Evolutionary conservation across 2,113 vertebrate species (phyloP), one percentile per base, ranked within the genome.

Genomic region (Coracopsis vasa): DNA sequence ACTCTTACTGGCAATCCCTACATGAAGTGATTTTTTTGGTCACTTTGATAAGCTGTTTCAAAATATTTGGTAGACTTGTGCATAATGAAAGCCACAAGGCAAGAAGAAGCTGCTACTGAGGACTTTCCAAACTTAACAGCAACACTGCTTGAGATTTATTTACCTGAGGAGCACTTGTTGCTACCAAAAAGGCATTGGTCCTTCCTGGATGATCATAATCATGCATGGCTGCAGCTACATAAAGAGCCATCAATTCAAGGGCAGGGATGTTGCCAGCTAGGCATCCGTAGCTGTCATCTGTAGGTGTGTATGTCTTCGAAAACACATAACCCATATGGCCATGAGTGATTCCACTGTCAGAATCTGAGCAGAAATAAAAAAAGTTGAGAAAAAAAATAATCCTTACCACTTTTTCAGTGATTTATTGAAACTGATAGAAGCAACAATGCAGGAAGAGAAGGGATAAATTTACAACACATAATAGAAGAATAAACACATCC

Each of bases 221-320:
- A 21, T 99, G 99, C 99, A 99, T 99, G 78, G 99, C 99, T 5
- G 99, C 99, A 9, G 99, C 99, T n/a, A 99, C 99, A 11, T 99
- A 99, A 24, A 99, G 97, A 1, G 99, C 99, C 99, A 99, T 99
- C 92, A 99, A 86, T 96, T 99, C 99, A 81, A 99, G 98, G 80
- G 99, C 99, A n/a, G 99, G 99, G 86, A 99, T 99, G 90, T 99
- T 99, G 88, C 99, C 99, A 21, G 99, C 99, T 66, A 99, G 96
- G 93, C 99, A 99, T 25, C 99, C 99, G 0, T 99, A 99, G 71
- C 98, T 98, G 50, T 99, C 98, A 81, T 99, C 99, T 47, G 97
- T 97, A 53, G 97, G 97, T 9, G 95, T 97, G 95, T 98, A 99
- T 33, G 98, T 99, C 98, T 99, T 99, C 7, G 99, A 99, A 85